Evolutionary conservation across 1,140 invertebrate genomes (phyloP).

Genomic region (Lepidurus couesii): DNA sequence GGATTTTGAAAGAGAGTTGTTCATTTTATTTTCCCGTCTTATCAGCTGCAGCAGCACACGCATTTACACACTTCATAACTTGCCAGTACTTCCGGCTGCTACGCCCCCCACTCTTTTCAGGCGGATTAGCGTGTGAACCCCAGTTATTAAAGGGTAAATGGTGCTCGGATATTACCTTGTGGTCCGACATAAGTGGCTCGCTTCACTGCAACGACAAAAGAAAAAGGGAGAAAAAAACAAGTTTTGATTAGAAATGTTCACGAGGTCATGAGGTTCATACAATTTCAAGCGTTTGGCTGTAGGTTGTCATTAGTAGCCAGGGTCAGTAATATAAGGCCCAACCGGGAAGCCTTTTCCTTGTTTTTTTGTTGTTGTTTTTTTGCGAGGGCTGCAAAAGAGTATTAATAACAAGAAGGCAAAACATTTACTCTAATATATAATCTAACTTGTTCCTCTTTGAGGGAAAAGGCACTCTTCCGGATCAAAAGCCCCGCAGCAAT

Average conservation of each 20-base stretch:
- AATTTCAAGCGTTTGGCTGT: too few species aligned
- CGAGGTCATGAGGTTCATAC: too few species aligned
- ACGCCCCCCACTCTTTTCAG: neutral
- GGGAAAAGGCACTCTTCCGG: neutral
- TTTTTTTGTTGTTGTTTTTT: too few species aligned
- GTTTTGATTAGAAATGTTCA: neutral
- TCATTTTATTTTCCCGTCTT: neutral
- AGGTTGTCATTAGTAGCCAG: too few species aligned
- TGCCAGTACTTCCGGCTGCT: constrained; percentile 1
- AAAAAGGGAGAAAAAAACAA: constrained; percentile 14
- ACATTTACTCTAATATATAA: neutral
- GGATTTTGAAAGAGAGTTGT: neutral
- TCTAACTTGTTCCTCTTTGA: neutral
- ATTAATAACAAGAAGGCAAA: neutral
- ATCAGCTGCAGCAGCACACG: constrained; percentile 23
- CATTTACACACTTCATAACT: neutral
- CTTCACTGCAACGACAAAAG: constrained; percentile 39
- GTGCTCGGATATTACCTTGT: constrained; percentile 36
- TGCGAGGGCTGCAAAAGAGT: too few species aligned
- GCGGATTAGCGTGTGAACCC: constrained; percentile 17
- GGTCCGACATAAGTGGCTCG: constrained; percentile 39
- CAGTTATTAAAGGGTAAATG: neutral
- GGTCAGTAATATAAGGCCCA: too few species aligned
- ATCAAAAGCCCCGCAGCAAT: neutral
- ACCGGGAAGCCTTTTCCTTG: too few species aligned